Evolutionary conservation across 2,113 vertebrate species (phyloP).

Genomic region (Vulpes ferrilata): DNA sequence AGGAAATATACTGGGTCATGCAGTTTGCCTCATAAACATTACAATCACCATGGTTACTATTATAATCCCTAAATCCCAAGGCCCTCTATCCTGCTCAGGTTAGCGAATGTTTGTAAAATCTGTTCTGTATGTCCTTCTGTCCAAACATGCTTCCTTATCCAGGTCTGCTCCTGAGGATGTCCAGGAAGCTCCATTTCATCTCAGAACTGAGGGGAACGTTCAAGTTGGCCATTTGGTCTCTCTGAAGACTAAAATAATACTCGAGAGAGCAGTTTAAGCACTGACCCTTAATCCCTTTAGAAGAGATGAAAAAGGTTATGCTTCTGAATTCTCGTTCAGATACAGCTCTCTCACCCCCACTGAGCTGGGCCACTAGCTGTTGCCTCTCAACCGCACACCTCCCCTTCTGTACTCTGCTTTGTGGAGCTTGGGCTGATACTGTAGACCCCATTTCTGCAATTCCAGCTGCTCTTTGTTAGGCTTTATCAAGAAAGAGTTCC

Average conservation of each 20-base stretch:
- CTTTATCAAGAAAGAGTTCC: neutral
- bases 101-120: constrained; percentile 26
- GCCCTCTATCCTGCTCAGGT: constrained; percentile 10
- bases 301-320: constrained; percentile 16
- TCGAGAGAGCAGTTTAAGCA: constrained; percentile 40
- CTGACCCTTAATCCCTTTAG: neutral
- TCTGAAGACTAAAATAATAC: constrained; percentile 50
- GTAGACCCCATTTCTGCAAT: neutral
- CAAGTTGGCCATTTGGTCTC: neutral
- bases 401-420: neutral
- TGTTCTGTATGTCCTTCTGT: neutral
- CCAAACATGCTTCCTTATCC: constrained; percentile 45
- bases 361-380: neutral
- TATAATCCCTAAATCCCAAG: constrained; percentile 5
- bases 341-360: neutral
- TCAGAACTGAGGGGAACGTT: constrained; percentile 25
- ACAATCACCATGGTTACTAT: constrained; percentile 39
- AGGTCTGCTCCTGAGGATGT: neutral
- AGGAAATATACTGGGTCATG: constrained; percentile 52
- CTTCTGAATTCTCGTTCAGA: constrained; percentile 28
- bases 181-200: neutral
- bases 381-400: neutral
- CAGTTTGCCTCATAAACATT: constrained; percentile 50
- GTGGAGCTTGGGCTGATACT: neutral
- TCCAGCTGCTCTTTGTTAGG: neutral